Evolutionary conservation across 2,888 invertebrate species (phyloP), one percentile per base, ranked within the genome.

Genomic region (Tetranychus piercei): DNA sequence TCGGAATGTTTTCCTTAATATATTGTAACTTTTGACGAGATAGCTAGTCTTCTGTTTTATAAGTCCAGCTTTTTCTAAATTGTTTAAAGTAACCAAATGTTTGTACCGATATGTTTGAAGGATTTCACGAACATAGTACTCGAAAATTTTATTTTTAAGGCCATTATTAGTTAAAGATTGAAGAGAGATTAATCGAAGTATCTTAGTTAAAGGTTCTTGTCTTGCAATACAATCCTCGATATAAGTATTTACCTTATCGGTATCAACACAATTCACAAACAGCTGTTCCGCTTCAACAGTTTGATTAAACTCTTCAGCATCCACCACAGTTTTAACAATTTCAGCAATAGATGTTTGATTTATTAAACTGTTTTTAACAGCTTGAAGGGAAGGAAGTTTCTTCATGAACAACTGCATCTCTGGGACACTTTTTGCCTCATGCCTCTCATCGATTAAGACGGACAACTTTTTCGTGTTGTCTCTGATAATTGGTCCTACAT

Each of bases 341-440:
- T 94, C 94, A 0, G 94, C 95, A 79, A 97, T 91, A 64, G 93
- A 90, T 6, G 92, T 94, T 81, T 96, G 87, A 78, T 83, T 85
- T 45, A 90, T 89, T n/a, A 93, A 84, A 1, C 92, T 91, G 81
- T 90, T 88, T 80, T 94, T 93, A 78, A 90, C 89, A 23, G 89
- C 89, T 80, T 94, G 84, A 84, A 96, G 87, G 79, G 90, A 89
- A 0, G 94, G 94, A 78, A 96, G 84, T 74, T 90, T 88, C 64
- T 91, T 89, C 3, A 96, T 95, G 82, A 94, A 93, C 80, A 90
- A 88, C 81, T 93, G 94, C 84, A 96, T 92, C 83, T 95, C 94
- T 80, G 91, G 91, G n/a, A 97, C 90, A 0, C 93, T 89, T 82
- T 91, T 92, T 75, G 92, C 90, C 72, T 81, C 80, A 81, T 91